Evolutionary conservation across 2,113 vertebrate species (phyloP).

Genomic region (Sterrhoptilus dennistouni): DNA sequence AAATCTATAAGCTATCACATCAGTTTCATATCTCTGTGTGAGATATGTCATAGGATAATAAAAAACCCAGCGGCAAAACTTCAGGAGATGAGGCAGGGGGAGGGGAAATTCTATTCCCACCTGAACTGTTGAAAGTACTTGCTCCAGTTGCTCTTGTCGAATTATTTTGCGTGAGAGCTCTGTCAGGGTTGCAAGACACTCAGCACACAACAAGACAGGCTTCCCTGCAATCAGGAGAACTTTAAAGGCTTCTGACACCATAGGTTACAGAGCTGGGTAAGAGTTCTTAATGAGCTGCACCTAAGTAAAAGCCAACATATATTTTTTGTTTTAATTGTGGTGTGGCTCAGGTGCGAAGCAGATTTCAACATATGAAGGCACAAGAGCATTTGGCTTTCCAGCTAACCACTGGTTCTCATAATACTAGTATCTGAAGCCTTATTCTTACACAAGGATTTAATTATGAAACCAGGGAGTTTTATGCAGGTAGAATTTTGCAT

Average conservation of each 20-base stretch:
- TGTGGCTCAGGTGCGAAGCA: background rate
- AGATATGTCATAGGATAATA: slow-evolving; percentile 1
- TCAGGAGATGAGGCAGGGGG: background rate
- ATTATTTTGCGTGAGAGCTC: background rate
- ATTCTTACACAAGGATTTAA: background rate
- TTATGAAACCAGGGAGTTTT: background rate
- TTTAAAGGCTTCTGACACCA: background rate
- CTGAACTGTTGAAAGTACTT: background rate
- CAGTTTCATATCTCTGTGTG: background rate
- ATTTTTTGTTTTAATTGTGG: background rate
- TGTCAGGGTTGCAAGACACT: background rate
- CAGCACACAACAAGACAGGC: background rate
- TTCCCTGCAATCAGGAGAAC: background rate
- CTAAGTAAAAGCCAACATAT: background rate
- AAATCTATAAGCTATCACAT: background rate
- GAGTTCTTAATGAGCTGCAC: background rate
- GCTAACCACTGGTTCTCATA: background rate
- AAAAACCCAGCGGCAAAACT: background rate
- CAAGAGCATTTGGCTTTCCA: background rate
- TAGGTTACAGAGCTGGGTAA: background rate
- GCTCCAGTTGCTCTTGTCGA: background rate
- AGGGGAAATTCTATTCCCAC: background rate
- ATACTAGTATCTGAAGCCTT: background rate
- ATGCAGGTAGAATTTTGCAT: background rate
- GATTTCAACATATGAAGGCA: background rate